Evolutionary conservation across 2,797 vertebrate genomes (phyloP).

Genomic region (Pipistrellus nathusii): DNA sequence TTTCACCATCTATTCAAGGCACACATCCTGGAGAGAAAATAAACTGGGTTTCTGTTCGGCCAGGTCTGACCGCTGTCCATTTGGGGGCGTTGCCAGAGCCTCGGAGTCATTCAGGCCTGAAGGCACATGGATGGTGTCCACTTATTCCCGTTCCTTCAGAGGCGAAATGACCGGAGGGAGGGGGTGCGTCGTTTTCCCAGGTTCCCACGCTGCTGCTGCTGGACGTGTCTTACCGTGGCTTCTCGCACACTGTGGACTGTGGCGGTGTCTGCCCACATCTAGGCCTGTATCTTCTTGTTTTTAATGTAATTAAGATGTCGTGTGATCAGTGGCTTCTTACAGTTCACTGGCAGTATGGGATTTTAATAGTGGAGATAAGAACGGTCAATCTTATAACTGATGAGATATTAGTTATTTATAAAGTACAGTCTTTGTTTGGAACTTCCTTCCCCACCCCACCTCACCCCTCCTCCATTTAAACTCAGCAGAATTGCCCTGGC

Average conservation of each 20-base stretch:
- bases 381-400: neutral
- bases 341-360: neutral
- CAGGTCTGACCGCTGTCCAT: neutral
- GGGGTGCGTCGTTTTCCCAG: neutral
- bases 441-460: neutral
- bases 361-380: neutral
- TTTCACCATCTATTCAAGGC: neutral
- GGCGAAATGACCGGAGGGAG: neutral
- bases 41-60: neutral
- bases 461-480: neutral
- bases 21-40: neutral
- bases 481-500: neutral
- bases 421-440: neutral
- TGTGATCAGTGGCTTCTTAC: neutral
- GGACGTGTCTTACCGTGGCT: neutral
- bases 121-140: neutral
- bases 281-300: neutral
- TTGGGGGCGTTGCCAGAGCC: neutral
- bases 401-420: neutral
- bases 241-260: neutral
- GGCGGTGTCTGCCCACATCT: neutral
- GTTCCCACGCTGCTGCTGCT: neutral
- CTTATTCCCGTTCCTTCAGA: neutral
- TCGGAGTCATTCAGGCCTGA: constrained; percentile 20
- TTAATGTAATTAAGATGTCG: too few species aligned